Evolutionary conservation across 2,797 vertebrate genomes (phyloP).

Genomic region (Peromyscus aztecus): DNA sequence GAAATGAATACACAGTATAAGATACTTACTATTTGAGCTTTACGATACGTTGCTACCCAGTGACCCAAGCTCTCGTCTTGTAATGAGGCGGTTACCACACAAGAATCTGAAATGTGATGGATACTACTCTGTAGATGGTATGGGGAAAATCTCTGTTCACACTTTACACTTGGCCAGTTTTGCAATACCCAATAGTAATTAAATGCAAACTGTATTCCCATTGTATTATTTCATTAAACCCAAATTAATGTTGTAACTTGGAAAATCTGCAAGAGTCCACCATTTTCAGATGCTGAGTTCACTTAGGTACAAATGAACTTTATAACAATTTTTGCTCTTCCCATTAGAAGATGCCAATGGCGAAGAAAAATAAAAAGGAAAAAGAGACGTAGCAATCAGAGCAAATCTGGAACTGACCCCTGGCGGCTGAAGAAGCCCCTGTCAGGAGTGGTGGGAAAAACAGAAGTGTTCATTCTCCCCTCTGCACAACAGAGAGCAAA

Average conservation of each 20-base stretch:
- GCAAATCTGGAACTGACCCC: background rate
- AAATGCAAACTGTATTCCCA: conserved; percentile 16
- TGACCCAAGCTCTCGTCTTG: background rate
- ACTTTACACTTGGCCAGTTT: background rate
- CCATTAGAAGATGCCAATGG: background rate
- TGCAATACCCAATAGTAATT: background rate
- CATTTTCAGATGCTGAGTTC: background rate
- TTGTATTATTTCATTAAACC: conserved; percentile 30
- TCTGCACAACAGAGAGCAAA: background rate
- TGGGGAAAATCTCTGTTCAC: background rate
- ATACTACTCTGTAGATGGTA: background rate
- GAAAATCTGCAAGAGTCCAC: background rate
- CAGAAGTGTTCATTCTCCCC: background rate
- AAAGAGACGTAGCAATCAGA: background rate
- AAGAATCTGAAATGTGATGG: background rate
- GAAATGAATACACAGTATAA: background rate
- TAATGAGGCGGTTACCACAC: background rate
- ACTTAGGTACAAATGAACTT: background rate
- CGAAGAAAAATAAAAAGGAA: background rate
- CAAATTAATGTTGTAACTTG: background rate
- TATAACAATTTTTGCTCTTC: background rate
- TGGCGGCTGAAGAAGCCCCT: background rate
- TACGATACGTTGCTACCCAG: background rate
- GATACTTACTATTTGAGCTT: background rate
- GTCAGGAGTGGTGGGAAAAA: background rate